Conservation (phyloP, 2,113 vertebrate genomes). For the Typhlomys cinereus region DNA sequence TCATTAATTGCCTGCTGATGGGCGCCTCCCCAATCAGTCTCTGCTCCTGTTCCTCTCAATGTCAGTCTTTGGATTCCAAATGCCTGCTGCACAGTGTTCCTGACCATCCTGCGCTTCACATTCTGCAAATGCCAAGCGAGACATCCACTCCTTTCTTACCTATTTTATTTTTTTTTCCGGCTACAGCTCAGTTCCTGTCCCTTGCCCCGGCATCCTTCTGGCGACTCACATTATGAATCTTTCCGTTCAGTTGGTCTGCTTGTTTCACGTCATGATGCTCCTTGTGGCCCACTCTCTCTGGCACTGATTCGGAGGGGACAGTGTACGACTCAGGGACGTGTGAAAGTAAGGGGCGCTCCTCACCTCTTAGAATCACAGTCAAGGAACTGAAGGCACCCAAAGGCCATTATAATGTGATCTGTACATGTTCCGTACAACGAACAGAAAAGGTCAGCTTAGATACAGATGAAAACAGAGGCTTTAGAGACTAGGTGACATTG, state of each 20-base stretch:
- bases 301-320: not conserved
- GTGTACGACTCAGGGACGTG: not conserved
- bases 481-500: not conserved
- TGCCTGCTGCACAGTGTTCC: not conserved
- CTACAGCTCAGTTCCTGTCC: not conserved
- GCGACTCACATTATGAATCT: not conserved
- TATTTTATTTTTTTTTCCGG: not conserved
- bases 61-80: not conserved
- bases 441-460: not conserved
- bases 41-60: not conserved
- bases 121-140: accelerated
- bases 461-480: not conserved
- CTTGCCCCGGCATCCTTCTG: not conserved
- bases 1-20: not conserved
- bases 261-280: not conserved
- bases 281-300: not conserved
- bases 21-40: not conserved
- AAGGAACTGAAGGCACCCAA: not conserved
- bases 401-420: not conserved
- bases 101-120: not conserved
- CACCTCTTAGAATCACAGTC: not conserved
- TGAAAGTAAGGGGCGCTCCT: not conserved
- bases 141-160: not conserved
- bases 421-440: not conserved
- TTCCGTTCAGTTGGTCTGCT: not conserved